Conservation (phyloP, 2,797 vertebrate genomes). For the Paedocypris micromegethes region DNA sequence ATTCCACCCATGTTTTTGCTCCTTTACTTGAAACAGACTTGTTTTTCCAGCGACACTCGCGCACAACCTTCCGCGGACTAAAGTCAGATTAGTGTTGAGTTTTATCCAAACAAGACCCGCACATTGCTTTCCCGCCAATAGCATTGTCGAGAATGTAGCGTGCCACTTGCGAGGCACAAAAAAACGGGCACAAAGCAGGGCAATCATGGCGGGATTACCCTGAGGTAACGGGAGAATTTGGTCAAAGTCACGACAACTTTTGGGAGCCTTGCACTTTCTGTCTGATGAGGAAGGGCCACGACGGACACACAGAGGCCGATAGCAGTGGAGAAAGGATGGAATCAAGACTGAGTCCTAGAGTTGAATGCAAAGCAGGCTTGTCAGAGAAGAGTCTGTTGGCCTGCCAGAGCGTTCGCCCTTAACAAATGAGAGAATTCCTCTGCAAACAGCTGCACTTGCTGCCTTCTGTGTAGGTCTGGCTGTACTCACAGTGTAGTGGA, state of each 20-base stretch:
- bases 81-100: conserved; percentile 45
- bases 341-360: conserved; percentile 9
- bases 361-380: conserved; percentile 33
- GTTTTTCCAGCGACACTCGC: conserved; percentile 43
- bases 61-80: conserved; percentile 35
- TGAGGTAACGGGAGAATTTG: conserved; percentile 34
- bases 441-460: conserved; percentile 14
- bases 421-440: conserved; percentile 26
- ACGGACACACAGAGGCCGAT: not conserved
- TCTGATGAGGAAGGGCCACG: not conserved
- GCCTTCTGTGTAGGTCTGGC: too few species aligned
- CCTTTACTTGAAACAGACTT: conserved; percentile 34
- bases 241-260: conserved; percentile 31
- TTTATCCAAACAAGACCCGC: conserved; percentile 44
- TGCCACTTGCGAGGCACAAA: conserved; percentile 36
- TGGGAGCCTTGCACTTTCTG: conserved; percentile 1
- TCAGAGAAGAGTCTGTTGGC: conserved; percentile 17
- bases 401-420: conserved; percentile 27
- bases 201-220: conserved; percentile 41
- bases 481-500: too few species aligned
- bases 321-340: conserved; percentile 1
- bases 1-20: conserved; percentile 7
- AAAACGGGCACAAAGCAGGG: conserved; percentile 12
- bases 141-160: conserved; percentile 26
- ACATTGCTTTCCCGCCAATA: conserved; percentile 35